Base-by-base conservation (phyloP, 1,140 invertebrate species). In the Gonioctena quinquepunctata region DNA sequence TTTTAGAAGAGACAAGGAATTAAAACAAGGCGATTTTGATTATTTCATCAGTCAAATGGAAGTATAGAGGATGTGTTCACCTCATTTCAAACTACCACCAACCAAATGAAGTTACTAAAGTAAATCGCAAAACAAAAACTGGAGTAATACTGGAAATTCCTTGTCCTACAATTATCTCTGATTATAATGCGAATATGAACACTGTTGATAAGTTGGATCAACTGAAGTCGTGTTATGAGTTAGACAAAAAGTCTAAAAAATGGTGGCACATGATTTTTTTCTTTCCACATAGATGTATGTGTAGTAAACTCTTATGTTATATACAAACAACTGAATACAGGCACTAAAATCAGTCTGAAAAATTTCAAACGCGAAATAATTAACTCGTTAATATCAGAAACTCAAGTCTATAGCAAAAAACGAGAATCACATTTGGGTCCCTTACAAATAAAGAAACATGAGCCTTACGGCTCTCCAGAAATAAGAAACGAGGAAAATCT, bases 81-180 rank as follows among this genome's bases (percentile, higher is more conserved):
- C 83, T 79, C 67, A 82, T 67, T 73, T 85, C 54, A 84, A 85
- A 74, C 74, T 81, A 84, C 84, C 76, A 79, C 71, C 59, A 77
- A 75, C 65, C 69, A 83, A 68, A 66, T 68, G 52, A 68, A 84
- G 18, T 62, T 83, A 68, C 42, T 80, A 60, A 72, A 77, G 52
- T 73, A 85, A 59, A 73, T 77, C 69, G 63, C 71, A 68, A 75
- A 80, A 61, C 57, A 73, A 26, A 81, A 83, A 33, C 11, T 25
- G 33, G 63, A n/a, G 22, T 11, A 8, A 66, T 22, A 5, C 8
- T 16, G 6, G 23, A 49, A 52, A 16, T 66, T 26, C 18, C 33
- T 6, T 26, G 48, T 54, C 50, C 50, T 5, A 16, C 50, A 16
- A 54, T 54, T 54, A 13, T 54, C 5, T 18, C n/a, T 54, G 63